Evolutionary conservation across 2,113 vertebrate genomes (phyloP).

Genomic region (Clinocottus analis): DNA sequence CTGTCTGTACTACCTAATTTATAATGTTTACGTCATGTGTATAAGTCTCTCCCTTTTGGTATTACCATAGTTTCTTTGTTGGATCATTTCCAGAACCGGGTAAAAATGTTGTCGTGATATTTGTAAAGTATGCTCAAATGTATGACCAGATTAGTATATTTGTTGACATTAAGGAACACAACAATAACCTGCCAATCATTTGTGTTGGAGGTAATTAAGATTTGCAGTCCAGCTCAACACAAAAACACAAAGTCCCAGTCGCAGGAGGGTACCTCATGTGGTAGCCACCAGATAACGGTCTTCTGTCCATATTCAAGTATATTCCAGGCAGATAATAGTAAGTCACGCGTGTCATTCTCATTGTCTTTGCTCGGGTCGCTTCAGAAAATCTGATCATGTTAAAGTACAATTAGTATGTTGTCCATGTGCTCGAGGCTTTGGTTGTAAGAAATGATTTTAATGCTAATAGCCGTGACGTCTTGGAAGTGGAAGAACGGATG

Average conservation of each 20-base stretch:
- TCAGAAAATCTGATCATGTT: constrained; percentile 64
- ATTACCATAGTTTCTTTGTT: neutral
- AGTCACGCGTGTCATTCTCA: constrained; percentile 49
- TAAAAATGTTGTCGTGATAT: neutral
- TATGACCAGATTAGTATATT: neutral
- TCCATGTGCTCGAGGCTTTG: constrained; percentile 66
- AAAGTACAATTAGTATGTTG: constrained; percentile 33
- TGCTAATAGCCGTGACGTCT: constrained; percentile 20
- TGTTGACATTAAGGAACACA: neutral
- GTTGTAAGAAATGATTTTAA: constrained; percentile 27
- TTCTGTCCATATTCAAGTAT: constrained; percentile 80
- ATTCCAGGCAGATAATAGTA: constrained; percentile 79
- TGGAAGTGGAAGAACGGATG: constrained; percentile 13
- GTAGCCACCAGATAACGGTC: constrained; percentile 28
- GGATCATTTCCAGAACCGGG: neutral
- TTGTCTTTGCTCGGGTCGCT: constrained; percentile 58
- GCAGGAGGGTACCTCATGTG: constrained; percentile 7
- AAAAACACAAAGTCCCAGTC: constrained; percentile 36
- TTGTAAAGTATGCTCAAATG: neutral
- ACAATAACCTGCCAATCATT: constrained; percentile 12
- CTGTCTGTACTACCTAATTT: neutral
- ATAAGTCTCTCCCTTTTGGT: neutral
- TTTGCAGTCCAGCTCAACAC: constrained; percentile 51
- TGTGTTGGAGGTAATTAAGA: constrained; percentile 32
- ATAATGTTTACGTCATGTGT: no score